Conservation (phyloP, 2,113 vertebrate genomes). For the Donacobius atricapilla region DNA sequence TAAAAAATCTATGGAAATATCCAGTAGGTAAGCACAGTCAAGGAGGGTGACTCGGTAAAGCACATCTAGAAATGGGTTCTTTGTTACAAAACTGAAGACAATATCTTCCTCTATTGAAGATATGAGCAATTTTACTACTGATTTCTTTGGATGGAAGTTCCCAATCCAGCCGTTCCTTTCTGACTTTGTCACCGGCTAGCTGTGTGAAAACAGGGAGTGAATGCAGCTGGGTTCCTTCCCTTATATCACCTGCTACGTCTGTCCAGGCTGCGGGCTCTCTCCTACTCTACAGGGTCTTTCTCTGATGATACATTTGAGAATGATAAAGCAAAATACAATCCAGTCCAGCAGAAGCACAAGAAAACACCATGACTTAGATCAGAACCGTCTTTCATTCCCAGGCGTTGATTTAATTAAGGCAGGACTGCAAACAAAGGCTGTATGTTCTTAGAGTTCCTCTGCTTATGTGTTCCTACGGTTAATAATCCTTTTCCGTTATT, state of each 20-base stretch:
- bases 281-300: neutral
- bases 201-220: accelerated
- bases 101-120: neutral
- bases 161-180: neutral
- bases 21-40: neutral
- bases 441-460: neutral
- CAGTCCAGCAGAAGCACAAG: neutral
- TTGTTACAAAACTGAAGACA: neutral
- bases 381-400: neutral
- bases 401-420: neutral
- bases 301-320: accelerated
- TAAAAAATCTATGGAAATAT: neutral
- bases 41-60: neutral
- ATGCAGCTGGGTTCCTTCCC: neutral
- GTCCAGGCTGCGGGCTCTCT: neutral
- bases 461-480: neutral
- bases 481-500: neutral
- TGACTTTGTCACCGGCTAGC: neutral
- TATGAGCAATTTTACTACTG: neutral
- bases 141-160: neutral
- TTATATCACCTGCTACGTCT: neutral
- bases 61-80: neutral
- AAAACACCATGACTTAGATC: neutral
- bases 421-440: neutral
- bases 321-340: neutral